Evolutionary conservation across 2,113 vertebrate species (phyloP).

Genomic region (Leptocoma aspasia): DNA sequence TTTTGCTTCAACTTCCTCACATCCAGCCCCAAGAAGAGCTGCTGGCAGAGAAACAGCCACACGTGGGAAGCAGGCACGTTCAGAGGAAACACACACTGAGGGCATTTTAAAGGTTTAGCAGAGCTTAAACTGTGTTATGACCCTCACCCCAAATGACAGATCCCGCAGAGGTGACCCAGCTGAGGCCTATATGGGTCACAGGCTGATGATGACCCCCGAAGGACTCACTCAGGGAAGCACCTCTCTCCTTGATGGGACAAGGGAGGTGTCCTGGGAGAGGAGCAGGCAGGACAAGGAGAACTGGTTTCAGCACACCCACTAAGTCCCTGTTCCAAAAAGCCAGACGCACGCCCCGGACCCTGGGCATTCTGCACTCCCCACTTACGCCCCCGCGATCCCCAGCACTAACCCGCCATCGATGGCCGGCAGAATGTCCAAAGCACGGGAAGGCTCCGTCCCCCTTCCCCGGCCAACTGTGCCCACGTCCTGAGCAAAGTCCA

Average conservation of each 20-base stretch:
- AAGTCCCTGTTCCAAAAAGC: background rate
- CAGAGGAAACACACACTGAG: background rate
- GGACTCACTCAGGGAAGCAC: fast-evolving
- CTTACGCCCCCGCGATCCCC: background rate
- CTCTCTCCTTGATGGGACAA: background rate
- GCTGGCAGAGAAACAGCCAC: background rate
- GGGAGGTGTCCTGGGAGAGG: background rate
- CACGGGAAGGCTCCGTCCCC: background rate
- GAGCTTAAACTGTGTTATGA: fast-evolving
- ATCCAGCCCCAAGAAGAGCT: background rate
- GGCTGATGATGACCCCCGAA: background rate
- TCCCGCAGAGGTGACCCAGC: background rate
- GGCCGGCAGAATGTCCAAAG: fast-evolving
- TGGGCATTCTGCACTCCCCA: background rate
- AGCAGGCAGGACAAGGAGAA: background rate
- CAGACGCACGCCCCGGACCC: fast-evolving
- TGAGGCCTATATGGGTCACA: fast-evolving
- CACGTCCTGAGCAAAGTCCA: background rate
- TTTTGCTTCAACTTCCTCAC: background rate
- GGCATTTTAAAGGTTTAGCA: background rate
- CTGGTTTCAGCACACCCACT: background rate
- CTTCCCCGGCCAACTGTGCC: background rate
- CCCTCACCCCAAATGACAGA: fast-evolving
- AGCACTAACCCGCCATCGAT: background rate
- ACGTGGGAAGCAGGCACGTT: background rate